A percentile compares a stretch with the other conserved stretches of the same genome.
These are phyloP conservation scores for Pleuronectes platessa DNA, from an alignment of 2,113 vertebrate genomes.

Conservation along the genomic window DNA sequence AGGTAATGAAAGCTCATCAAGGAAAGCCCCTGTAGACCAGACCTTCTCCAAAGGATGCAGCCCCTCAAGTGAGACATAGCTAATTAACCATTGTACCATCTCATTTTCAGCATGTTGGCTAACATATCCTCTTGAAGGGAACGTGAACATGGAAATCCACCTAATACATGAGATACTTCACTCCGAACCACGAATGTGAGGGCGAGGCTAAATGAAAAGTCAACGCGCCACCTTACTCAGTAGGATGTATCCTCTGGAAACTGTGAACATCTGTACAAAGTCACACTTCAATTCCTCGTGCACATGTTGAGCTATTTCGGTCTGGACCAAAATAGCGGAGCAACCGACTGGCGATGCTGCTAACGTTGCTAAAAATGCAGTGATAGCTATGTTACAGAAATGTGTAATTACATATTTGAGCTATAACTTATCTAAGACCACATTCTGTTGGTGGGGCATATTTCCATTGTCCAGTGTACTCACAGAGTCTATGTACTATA, in stretches of 20 bases:
- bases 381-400: conserved; percentile 27
- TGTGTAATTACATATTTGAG: conserved; percentile 27
- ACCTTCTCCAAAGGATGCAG: no score
- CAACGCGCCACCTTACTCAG: neutral
- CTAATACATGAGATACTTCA: neutral
- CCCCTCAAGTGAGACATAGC: no score
- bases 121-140: neutral
- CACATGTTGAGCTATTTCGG: conserved; percentile 3
- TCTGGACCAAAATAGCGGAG: neutral
- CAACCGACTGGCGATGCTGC: neutral
- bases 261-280: neutral
- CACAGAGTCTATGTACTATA: conserved; percentile 73
- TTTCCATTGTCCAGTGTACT: conserved; percentile 77
- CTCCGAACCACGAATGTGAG: neutral
- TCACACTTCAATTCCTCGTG: neutral
- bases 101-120: neutral
- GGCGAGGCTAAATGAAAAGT: neutral
- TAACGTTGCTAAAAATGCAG: conserved; percentile 9
- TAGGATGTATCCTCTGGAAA: neutral
- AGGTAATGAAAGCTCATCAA: no score
- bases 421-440: conserved; percentile 12
- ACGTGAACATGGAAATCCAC: neutral
- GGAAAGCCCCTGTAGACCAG: no score
- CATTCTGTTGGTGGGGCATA: conserved; percentile 39
- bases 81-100: neutral